These are phyloP conservation scores for Pelecanus crispus DNA, from an alignment of 2,113 vertebrate genomes.

Conservation along the genomic window DNA sequence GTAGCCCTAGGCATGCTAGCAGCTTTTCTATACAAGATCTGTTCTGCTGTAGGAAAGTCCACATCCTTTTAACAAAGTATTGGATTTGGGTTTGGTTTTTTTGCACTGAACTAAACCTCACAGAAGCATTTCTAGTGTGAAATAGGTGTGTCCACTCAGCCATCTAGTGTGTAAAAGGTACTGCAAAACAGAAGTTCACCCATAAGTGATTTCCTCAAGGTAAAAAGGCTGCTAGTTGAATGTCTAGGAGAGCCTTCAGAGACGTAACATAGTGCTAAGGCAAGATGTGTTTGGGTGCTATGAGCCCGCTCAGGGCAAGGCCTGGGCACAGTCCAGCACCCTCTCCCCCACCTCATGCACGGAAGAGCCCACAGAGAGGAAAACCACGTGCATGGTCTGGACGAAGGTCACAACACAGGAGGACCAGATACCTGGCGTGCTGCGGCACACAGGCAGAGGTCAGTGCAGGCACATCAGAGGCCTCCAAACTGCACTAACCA, in stretches of 20 bases:
- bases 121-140: neutral
- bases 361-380: neutral
- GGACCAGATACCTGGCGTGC: neutral
- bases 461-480: fast-evolving
- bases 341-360: neutral
- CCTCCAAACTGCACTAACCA: neutral
- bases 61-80: neutral
- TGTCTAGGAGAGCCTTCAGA: neutral
- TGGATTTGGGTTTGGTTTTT: neutral
- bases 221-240: neutral
- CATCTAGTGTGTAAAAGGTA: neutral
- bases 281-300: neutral
- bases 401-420: neutral
- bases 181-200: neutral
- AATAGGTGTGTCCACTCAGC: neutral
- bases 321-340: neutral
- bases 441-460: neutral
- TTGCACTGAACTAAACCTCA: neutral
- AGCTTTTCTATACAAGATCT: neutral
- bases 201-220: neutral
- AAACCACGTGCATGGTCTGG: neutral
- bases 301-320: neutral
- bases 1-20: neutral
- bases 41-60: neutral
- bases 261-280: neutral